Percentiles rank a stretch among this genome's conserved stretches.
These are phyloP conservation scores for Poeciliopsis occidentalis DNA, from an alignment of 2,113 vertebrate species.

Conservation along the genomic window DNA sequence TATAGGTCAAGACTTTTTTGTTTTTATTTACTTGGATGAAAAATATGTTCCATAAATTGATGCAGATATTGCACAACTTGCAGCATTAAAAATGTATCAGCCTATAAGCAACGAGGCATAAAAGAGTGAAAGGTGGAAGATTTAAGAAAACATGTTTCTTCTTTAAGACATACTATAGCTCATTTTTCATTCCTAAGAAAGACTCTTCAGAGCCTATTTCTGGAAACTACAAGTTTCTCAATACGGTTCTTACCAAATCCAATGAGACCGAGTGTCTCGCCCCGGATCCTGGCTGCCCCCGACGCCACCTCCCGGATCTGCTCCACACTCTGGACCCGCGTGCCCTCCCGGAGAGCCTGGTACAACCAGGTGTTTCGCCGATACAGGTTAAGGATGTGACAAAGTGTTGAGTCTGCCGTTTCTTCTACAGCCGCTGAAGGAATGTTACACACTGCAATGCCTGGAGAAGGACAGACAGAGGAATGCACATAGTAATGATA, in stretches of 20 bases:
- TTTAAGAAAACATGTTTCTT: not conserved
- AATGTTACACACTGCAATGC: too few relatives aligned
- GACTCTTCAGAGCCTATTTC: not conserved
- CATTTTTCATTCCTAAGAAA: not conserved
- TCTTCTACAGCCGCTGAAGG: too few relatives aligned
- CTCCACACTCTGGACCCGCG: constrained; percentile 95
- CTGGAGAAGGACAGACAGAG: too few relatives aligned
- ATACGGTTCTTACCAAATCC: constrained; percentile 87
- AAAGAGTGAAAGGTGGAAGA: not conserved
- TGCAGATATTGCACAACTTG: not conserved
- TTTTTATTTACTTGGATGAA: not conserved
- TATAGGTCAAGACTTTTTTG: not conserved
- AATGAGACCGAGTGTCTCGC: constrained; percentile 95
- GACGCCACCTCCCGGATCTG: constrained; percentile 97
- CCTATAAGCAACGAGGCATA: not conserved
- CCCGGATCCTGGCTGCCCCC: constrained; percentile 92
- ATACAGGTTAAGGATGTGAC: too few relatives aligned
- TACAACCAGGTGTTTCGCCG: constrained; percentile 99
- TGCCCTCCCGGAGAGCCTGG: constrained; percentile 96
- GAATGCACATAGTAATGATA: too few relatives aligned
- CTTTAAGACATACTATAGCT: not conserved
- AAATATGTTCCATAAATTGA: not conserved
- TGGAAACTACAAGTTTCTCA: not conserved
- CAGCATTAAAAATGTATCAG: not conserved
- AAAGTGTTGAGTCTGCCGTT: too few relatives aligned